Evolutionary conservation across 2,888 invertebrate species (phyloP).

Genomic region (Melangyna quadrimaculata): DNA sequence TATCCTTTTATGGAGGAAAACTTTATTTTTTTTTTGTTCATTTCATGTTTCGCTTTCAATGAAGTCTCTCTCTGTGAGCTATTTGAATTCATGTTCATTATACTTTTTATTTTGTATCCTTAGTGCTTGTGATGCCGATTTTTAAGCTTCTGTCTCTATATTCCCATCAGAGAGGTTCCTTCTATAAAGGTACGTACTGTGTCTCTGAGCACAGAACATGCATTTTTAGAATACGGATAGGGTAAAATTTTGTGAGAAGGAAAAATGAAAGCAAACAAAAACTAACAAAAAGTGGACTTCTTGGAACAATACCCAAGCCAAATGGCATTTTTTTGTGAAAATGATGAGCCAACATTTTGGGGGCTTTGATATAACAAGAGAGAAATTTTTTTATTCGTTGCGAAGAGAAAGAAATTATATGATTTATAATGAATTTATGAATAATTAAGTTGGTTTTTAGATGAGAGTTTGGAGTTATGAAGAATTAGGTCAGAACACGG

Average conservation of each 20-base stretch:
- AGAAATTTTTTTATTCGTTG: background rate
- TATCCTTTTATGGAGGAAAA: background rate
- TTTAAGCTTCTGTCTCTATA: conserved; percentile 19
- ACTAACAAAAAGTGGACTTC: too few relatives aligned
- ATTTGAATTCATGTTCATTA: conserved; percentile 63
- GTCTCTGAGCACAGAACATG: background rate
- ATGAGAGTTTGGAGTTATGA: background rate
- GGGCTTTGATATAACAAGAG: background rate
- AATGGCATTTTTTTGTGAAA: conserved; percentile 8
- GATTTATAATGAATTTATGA: conserved; percentile 12
- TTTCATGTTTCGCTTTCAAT: conserved; percentile 32
- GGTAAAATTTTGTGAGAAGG: background rate
- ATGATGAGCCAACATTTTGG: conserved; percentile 5
- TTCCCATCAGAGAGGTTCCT: background rate
- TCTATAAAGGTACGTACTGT: background rate
- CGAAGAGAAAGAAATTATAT: background rate
- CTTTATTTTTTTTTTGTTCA: background rate
- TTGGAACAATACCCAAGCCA: background rate
- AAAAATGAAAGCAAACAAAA: conserved; percentile 7
- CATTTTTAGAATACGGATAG: background rate
- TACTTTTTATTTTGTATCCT: conserved; percentile 14
- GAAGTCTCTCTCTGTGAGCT: conserved; percentile 30
- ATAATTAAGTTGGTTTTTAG: background rate
- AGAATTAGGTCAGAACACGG: background rate
- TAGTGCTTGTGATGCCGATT: background rate